Evolutionary conservation across 2,797 vertebrate genomes (phyloP), one percentile per base, ranked within the genome.

Genomic region (Peromyscus nudipes): DNA sequence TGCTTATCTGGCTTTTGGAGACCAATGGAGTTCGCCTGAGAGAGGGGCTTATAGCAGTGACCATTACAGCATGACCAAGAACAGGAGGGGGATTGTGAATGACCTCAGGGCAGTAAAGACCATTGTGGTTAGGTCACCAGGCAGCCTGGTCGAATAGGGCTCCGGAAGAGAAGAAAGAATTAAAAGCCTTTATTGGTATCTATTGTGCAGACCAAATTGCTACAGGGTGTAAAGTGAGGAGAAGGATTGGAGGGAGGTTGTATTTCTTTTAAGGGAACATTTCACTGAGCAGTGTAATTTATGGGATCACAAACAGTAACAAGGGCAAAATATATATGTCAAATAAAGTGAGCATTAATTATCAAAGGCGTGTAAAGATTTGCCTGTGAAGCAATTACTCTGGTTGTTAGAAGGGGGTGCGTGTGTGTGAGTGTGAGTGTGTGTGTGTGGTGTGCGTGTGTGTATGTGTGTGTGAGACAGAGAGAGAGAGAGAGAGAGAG

Each of bases 21-120:
- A 55, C 62, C 75, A 73, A 0, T 0, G 62, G 4, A 55, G 46
- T 14, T 55, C 1, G 8, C 21, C 0, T 11, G 4, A 14, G 52
- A 69, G 34, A 43, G 16, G 46, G 64, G 64, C 40, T 62, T 29
- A 29, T 9, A 0, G 0, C 16, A 34, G 10, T 57, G 79, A 84
- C 80, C 49, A 11, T 9, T 13, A 57, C 17, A 69, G 71, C n/a
- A 40, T 23, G 31, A 25, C 52, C 9, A 1, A 73, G 73, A 12
- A 13, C 10, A 11, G 69, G 64, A 91, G 77, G 64, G 67, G 40
- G 0, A 0, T 3, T 46, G 37, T 29, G 87, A 69, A 49, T n/a
- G 92, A 46, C 57, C 40, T 40, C 52, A 4, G 29, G 25, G 60
- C 60, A 29, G 0, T 19, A 40, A 77, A 95, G 91, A 60, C 75